Evolutionary conservation across 1,140 invertebrate genomes (phyloP), one percentile per base, ranked within the genome.

Genomic region (Drosophila micromelanica): DNA sequence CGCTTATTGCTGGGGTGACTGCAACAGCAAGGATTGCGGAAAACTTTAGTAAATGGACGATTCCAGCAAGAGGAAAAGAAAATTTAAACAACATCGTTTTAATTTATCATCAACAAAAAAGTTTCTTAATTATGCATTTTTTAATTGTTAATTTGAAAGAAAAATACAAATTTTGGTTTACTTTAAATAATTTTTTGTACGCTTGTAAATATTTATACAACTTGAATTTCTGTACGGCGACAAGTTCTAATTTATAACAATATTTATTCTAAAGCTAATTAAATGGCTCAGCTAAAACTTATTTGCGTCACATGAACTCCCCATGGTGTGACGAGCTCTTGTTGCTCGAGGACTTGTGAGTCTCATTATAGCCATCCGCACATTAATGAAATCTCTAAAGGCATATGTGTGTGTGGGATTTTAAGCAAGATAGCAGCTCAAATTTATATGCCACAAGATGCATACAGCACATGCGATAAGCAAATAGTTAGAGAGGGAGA

Each of bases 351-450:
- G 51, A 73, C 51, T 56, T 56, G 38, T 42, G 45, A 35, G 61
- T 38, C 84, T 87, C 65, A 89, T 87, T 89, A 87, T 82, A 87
- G 84, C 76, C 79, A 82, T 82, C 84, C 82, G 73, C 79, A 77
- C 79, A 87, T 87, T 87, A 87, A 87, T 82, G 79, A 89, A 79
- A 89, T 74, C 79, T 89, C 69, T 48, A 46, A 59, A 73, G 76
- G 51, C 61, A 49, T 11, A 27, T 63, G 54, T 23, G 38, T 71
- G 55, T 74, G 56, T 46, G 27, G 30, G 37, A 32, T 43, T 38
- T 55, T 30, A 62, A 43, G 51, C 51, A 17, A 75, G 64, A 78
- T 78, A 81, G 40, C 82, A 64, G 68, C 75, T 69, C 38, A 38
- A 76, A 87, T 87, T 76, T 87, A 87, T 87, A 73, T 79, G 61